Conservation (phyloP, 2,113 vertebrate species). For the Hirundichthys speculiger region DNA sequence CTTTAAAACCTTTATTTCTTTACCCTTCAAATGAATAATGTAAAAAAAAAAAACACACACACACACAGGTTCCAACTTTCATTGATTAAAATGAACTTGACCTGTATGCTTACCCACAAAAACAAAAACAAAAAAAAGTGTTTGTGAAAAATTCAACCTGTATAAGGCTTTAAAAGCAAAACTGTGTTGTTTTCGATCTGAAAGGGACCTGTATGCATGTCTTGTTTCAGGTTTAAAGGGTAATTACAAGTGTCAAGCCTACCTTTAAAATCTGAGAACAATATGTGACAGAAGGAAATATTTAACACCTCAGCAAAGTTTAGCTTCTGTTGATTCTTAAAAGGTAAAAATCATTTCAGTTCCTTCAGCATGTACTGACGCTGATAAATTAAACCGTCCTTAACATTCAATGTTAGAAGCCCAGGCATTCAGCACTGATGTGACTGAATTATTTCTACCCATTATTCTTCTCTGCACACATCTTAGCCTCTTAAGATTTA, state of each 20-base stretch:
- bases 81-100: no score
- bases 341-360: slow-evolving; percentile 26
- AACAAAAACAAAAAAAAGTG: no score
- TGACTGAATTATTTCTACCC: slow-evolving; percentile 27
- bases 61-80: no score
- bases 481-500: slow-evolving; percentile 17
- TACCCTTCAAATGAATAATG: no score
- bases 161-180: no score
- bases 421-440: slow-evolving; percentile 4
- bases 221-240: no score
- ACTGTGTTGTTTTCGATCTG: no score
- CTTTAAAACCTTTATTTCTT: no score
- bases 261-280: background rate
- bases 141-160: no score
- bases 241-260: background rate
- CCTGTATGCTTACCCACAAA: no score
- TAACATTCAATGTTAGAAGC: background rate
- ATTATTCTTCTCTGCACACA: slow-evolving; percentile 14
- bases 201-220: no score
- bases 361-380: background rate
- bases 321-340: background rate
- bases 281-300: background rate
- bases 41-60: no score
- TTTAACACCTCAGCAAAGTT: slow-evolving; percentile 4
- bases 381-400: background rate